Evolutionary conservation across 2,113 vertebrate genomes (phyloP), one percentile per base, ranked within the genome.

Genomic region (Smithornis capensis): DNA sequence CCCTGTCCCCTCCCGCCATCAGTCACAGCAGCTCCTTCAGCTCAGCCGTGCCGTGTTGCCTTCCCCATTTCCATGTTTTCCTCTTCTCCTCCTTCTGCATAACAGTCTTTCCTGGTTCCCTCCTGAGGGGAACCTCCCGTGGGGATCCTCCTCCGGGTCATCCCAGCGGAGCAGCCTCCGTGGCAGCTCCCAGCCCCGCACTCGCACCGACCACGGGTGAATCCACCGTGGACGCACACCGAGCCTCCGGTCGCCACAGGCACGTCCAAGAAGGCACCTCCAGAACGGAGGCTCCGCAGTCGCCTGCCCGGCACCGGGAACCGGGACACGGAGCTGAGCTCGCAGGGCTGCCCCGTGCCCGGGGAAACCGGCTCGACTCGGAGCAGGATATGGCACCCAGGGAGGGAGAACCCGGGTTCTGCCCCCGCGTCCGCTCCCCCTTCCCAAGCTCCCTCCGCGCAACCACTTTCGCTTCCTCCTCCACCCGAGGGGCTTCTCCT

Each of bases 361-460:
- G 6, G 63, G 73, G 33, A 70, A 79, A 40, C 23, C 3, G 3
- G 56, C 75, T 40, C 1, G 29, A 22, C 29, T 19, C 5, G 3
- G 44, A 35, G 55, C 77, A 91, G 71, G 57, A 80, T 68, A 31
- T 0, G 38, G 52, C 18, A 2, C 56, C 19, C 0, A 1, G 27
- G 6, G 40, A 59, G 6, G 23, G 52, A 33, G 29, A n/a, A 25
- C 25, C n/a, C n/a, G n/a, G n/a, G n/a, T n/a, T n/a, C n/a, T n/a
- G n/a, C n/a, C 33, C n/a, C 35, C 5, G 11, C 0, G 7, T 37
- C 42, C 2, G 0, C 19, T 47, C 45, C 56, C 44, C 53, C 6
- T 55, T 22, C 42, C 52, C 76, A 33, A 37, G 19, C 4, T 44
- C 29, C 19, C 17, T n/a, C 4, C 0, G 21, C 0, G 0, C 31